phyloP scores from a whole-genome alignment of 2,888 invertebrate genomes.

The Agrochola lychnidis region DNA sequence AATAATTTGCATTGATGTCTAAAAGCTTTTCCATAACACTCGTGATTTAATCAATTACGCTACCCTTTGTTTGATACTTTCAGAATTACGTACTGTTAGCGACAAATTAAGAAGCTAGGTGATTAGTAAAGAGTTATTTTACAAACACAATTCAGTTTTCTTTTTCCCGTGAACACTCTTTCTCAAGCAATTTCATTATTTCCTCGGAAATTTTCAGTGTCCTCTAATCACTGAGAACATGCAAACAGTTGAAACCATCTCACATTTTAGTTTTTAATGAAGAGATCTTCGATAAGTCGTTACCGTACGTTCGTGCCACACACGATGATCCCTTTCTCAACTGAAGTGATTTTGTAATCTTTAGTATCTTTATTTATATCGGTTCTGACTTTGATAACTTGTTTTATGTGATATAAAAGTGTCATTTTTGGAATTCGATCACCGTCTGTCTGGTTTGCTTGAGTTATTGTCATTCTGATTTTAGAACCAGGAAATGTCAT shows the following conservation, averaged over 20 bases:
- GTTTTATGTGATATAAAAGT: constrained; percentile 62
- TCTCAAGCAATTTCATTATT: background rate
- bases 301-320: constrained; percentile 75
- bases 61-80: background rate
- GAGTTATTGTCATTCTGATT: constrained; percentile 36
- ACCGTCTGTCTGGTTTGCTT: constrained; percentile 44
- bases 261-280: constrained; percentile 79
- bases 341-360: constrained; percentile 62
- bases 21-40: background rate
- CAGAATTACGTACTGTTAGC: background rate
- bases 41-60: background rate
- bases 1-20: background rate
- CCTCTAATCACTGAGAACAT: constrained; percentile 29
- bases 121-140: background rate
- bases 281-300: constrained; percentile 78
- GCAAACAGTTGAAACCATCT: constrained; percentile 66
- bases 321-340: constrained; percentile 72
- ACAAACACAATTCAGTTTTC: background rate
- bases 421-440: constrained; percentile 63
- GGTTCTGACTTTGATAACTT: constrained; percentile 58
- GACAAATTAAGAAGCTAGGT: background rate
- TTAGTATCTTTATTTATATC: constrained; percentile 64
- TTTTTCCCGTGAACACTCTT: background rate
- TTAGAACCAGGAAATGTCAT: constrained; percentile 26
- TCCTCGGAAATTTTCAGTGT: constrained; percentile 5